Conservation (phyloP, 2,797 vertebrate genomes). For the Cyprinodon diabolis region DNA sequence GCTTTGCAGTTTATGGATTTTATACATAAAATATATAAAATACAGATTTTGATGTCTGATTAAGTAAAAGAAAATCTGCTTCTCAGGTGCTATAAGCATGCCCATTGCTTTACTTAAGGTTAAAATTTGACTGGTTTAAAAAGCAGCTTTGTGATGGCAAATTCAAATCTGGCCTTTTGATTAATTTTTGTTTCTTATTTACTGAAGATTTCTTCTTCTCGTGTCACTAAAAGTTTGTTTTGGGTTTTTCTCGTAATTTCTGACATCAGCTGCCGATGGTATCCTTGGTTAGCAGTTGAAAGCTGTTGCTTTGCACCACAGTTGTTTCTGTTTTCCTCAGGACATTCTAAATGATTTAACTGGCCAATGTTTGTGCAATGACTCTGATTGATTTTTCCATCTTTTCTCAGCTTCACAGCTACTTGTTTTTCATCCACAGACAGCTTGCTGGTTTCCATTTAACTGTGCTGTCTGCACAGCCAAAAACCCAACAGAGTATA, state of each 20-base stretch:
- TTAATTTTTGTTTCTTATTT: not conserved
- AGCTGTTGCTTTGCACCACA: not conserved
- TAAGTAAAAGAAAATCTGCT: too few species aligned
- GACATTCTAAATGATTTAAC: slow-evolving; percentile 5
- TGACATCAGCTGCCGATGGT: not conserved
- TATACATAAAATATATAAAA: not conserved
- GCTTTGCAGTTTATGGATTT: not conserved
- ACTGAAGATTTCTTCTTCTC: not conserved
- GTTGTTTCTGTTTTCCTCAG: not conserved
- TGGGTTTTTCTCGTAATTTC: not conserved
- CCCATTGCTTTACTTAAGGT: not conserved
- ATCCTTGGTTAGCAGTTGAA: not conserved
- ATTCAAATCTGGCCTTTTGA: not conserved
- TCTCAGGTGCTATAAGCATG: too few species aligned
- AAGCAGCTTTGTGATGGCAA: not conserved
- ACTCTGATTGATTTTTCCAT: slow-evolving; percentile 9
- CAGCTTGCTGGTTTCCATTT: not conserved
- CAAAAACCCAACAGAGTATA: not conserved
- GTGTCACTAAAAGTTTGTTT: not conserved
- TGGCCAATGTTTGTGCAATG: slow-evolving; percentile 3
- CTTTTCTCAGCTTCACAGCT: slow-evolving; percentile 12
- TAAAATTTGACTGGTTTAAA: not conserved
- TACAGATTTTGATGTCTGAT: too few species aligned
- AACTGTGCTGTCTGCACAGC: not conserved
- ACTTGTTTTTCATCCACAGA: slow-evolving; percentile 3